Conservation (phyloP, 2,797 vertebrate species). For the Siniperca obscura region DNA sequence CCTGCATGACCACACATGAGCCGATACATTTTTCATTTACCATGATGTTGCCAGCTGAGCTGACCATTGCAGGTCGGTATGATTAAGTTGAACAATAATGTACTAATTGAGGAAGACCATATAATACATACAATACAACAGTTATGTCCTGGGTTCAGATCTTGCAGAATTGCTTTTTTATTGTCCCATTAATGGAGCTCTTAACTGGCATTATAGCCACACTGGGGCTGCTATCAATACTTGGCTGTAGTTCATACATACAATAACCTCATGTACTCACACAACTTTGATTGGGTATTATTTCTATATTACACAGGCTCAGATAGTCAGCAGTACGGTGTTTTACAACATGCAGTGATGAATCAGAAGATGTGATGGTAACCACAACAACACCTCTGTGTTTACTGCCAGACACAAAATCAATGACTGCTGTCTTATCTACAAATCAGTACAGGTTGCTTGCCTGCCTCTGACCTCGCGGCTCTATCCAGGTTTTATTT, state of each 20-base stretch:
- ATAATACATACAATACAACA: neutral
- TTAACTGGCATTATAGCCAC: conserved; percentile 20
- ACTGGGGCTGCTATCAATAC: conserved; percentile 38
- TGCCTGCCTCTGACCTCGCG: conserved; percentile 20
- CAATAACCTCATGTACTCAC: conserved; percentile 15
- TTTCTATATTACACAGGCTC: conserved; percentile 32
- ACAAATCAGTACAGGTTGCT: conserved; percentile 29
- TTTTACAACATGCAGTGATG: conserved; percentile 24
- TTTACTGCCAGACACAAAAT: conserved; percentile 59
- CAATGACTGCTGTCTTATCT: conserved; percentile 52
- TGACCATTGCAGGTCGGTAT: neutral
- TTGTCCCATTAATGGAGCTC: conserved; percentile 15
- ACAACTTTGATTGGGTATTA: conserved; percentile 25
- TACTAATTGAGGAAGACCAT: neutral
- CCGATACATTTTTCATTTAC: too few species aligned
- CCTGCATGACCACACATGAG: neutral
- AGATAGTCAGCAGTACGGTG: conserved; percentile 20
- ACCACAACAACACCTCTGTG: conserved; percentile 38
- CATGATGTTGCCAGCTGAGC: too few species aligned
- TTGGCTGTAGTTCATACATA: conserved; percentile 23
- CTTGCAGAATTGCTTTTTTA: neutral
- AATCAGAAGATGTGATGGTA: conserved; percentile 48
- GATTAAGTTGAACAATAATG: neutral
- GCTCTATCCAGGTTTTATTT: neutral
- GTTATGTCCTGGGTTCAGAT: neutral